These are phyloP conservation scores for Pogonomyrmex californicus DNA, from an alignment of 1,140 invertebrate genomes.

Conservation along the genomic window DNA sequence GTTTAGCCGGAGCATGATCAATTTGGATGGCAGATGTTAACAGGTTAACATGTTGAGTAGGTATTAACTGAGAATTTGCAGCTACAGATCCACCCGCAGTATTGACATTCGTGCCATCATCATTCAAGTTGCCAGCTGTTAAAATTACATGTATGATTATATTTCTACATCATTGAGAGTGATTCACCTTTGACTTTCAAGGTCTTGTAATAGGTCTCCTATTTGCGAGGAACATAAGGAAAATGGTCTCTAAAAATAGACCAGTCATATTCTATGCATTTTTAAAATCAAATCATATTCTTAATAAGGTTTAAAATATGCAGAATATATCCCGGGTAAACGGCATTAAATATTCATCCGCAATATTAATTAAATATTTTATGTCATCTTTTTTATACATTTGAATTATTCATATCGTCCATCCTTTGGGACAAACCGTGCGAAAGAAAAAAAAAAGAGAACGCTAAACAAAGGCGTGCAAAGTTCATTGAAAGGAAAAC, in stretches of 20 bases:
- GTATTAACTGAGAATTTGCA: background rate
- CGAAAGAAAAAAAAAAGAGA: background rate
- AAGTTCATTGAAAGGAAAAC: conserved; percentile 21
- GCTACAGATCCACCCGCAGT: background rate
- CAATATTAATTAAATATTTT: background rate
- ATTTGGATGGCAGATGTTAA: background rate
- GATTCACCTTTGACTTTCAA: background rate
- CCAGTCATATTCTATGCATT: background rate
- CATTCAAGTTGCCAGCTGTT: conserved; percentile 9
- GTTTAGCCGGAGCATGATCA: background rate
- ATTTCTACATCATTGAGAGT: background rate
- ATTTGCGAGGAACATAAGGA: background rate
- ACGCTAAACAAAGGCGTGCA: conserved; percentile 7
- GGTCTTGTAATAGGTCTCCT: background rate
- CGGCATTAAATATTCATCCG: background rate
- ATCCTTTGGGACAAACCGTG: background rate
- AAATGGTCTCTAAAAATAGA: background rate
- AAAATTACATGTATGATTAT: conserved; percentile 24
- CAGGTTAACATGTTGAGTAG: too few species aligned
- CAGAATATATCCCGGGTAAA: background rate
- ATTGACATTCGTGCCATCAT: background rate
- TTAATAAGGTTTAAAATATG: background rate
- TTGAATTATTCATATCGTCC: background rate
- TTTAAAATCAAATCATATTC: background rate
- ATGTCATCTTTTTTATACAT: background rate